phyloP scores from a whole-genome alignment of 2,113 vertebrate genomes.

The Sturnira hondurensis region DNA sequence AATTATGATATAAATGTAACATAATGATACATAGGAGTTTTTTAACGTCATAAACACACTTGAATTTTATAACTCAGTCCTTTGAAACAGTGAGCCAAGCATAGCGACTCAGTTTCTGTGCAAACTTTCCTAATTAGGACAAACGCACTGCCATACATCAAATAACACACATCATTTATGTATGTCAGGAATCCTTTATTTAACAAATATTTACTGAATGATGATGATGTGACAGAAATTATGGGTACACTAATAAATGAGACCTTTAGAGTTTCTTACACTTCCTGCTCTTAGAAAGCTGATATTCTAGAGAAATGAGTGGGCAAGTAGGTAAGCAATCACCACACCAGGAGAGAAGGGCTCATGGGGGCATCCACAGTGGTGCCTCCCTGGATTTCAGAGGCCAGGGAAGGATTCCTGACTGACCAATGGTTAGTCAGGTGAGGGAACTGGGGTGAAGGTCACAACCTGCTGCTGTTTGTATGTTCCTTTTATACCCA shows the following conservation, averaged over 20 bases:
- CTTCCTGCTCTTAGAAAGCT: neutral
- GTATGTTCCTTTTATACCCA: neutral
- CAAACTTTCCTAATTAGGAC: neutral
- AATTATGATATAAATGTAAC: neutral
- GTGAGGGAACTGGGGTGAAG: neutral
- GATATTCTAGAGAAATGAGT: neutral
- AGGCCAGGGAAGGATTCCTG: neutral
- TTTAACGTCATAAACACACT: neutral
- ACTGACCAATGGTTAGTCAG: neutral
- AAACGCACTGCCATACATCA: neutral
- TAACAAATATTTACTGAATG: neutral
- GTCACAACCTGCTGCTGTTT: neutral
- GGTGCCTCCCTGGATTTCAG: neutral
- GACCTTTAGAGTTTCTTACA: neutral
- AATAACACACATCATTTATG: no score
- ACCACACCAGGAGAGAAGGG: neutral
- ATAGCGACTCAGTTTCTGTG: neutral
- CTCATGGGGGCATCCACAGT: fast-evolving
- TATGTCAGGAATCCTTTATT: neutral
- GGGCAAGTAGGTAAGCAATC: neutral
- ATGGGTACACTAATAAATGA: neutral
- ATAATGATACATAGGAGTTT: neutral
- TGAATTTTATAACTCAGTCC: neutral
- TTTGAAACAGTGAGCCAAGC: neutral
- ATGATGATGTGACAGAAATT: neutral